phyloP scores from a whole-genome alignment of 2,888 invertebrate genomes.

The Fragum sueziense region DNA sequence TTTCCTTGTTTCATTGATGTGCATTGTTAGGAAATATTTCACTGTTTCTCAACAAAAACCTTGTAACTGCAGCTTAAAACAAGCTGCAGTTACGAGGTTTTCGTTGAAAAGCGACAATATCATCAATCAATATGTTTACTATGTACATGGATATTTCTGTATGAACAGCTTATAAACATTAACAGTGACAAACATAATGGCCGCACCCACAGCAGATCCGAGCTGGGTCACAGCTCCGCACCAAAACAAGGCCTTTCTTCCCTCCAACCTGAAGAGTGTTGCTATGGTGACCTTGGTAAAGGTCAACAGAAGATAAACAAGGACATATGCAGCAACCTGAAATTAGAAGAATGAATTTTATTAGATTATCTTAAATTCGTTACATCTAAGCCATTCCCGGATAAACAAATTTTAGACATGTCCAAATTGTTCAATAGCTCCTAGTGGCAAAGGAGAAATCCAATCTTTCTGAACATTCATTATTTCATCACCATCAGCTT shows the following conservation, averaged over 20 bases:
- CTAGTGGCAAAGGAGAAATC: no score
- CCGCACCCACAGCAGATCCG: constrained; percentile 90
- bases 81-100: neutral
- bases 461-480: no score
- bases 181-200: constrained; percentile 87
- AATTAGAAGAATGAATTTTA: constrained; percentile 56
- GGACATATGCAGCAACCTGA: constrained; percentile 89
- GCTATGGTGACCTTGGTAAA: constrained; percentile 92
- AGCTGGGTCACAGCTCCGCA: constrained; percentile 90
- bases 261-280: constrained; percentile 88
- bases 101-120: neutral
- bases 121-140: no score
- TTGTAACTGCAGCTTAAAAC: no score
- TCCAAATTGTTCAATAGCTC: no score
- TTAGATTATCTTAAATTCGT: neutral
- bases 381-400: neutral
- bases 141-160: constrained; percentile 59
- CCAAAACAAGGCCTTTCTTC: constrained; percentile 89
- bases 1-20: no score
- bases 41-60: no score
- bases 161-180: constrained; percentile 84
- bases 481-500: no score
- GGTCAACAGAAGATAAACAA: constrained; percentile 87
- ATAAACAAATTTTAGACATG: no score
- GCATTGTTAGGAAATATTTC: no score